Conservation (phyloP, 37 sponge, comb jelly and placozoan species). For the Corticium candelabrum region DNA sequence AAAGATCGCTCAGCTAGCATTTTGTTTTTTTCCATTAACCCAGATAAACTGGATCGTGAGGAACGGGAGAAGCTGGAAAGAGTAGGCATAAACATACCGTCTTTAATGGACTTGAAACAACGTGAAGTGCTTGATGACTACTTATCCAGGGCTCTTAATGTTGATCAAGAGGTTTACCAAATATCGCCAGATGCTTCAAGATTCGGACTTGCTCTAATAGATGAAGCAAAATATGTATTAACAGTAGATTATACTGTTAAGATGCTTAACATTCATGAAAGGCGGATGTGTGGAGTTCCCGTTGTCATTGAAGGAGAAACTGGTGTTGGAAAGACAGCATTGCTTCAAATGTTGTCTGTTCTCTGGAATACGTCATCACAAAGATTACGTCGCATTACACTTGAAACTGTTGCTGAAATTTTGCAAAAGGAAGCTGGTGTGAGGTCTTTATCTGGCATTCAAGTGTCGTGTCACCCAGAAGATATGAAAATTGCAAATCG, state of each 20-base stretch:
- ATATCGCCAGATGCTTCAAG: too few species aligned
- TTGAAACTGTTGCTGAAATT: background rate
- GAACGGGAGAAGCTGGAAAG: background rate
- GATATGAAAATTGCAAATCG: too few species aligned
- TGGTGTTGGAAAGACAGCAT: slow-evolving; percentile 88
- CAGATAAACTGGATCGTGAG: slow-evolving; percentile 30
- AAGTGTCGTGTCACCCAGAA: too few species aligned
- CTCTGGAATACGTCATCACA: slow-evolving; percentile 55
- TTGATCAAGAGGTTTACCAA: slow-evolving; percentile 40
- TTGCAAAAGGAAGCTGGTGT: background rate
- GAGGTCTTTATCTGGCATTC: background rate
- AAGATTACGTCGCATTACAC: background rate
- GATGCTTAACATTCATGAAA: slow-evolving; percentile 76
- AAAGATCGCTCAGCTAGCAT: slow-evolving; percentile 42
- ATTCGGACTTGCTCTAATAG: slow-evolving; percentile 44
- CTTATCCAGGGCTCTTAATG: slow-evolving; percentile 58
- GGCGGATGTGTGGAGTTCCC: slow-evolving; percentile 59
- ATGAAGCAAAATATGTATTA: slow-evolving; percentile 58
- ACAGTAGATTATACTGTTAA: slow-evolving; percentile 68
- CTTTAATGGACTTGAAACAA: slow-evolving; percentile 27
- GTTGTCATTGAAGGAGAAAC: slow-evolving; percentile 93
- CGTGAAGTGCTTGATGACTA: slow-evolving; percentile 46
- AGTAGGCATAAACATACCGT: slow-evolving; percentile 14
- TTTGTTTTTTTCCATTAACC: slow-evolving; percentile 42
- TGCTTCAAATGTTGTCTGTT: slow-evolving; percentile 74